Percentiles rank a stretch among this genome's conserved stretches.
Conservation (phyloP, 1,140 invertebrate species). For the Zaprionus capensis region DNA sequence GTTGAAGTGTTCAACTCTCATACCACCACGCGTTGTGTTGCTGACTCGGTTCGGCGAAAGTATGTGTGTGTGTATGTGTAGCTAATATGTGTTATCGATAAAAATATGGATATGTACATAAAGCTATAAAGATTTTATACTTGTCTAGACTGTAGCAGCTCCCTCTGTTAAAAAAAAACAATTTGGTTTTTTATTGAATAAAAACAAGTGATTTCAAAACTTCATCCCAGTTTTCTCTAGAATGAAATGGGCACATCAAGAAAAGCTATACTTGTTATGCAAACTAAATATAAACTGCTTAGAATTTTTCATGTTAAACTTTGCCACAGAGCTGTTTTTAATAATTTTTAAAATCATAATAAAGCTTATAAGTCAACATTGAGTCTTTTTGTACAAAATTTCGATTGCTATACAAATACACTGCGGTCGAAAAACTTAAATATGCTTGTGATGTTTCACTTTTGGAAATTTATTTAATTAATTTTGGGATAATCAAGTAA, state of each 20-base stretch:
- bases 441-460: too few relatives aligned
- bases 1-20: slow-evolving; percentile 8
- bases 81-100: slow-evolving; percentile 32
- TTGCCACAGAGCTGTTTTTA: not conserved
- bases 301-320: not conserved
- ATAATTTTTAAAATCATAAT: not conserved
- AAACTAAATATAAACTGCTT: not conserved
- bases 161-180: slow-evolving; percentile 67
- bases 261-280: not conserved
- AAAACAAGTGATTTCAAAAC: slow-evolving; percentile 16
- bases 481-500: not conserved
- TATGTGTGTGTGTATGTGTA: slow-evolving; percentile 6
- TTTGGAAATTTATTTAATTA: not conserved
- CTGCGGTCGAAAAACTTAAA: too few relatives aligned
- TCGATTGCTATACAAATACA: too few relatives aligned
- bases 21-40: not conserved
- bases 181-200: slow-evolving; percentile 46
- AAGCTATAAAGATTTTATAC: slow-evolving; percentile 32
- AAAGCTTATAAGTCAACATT: not conserved
- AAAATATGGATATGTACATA: slow-evolving; percentile 37
- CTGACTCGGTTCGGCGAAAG: slow-evolving; percentile 7
- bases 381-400: too few relatives aligned
- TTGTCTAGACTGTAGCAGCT: slow-evolving; percentile 32
- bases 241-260: not conserved
- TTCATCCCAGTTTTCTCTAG: not conserved